Evolutionary conservation across 2,113 vertebrate species (phyloP).

Genomic region (Hemicordylus capensis): DNA sequence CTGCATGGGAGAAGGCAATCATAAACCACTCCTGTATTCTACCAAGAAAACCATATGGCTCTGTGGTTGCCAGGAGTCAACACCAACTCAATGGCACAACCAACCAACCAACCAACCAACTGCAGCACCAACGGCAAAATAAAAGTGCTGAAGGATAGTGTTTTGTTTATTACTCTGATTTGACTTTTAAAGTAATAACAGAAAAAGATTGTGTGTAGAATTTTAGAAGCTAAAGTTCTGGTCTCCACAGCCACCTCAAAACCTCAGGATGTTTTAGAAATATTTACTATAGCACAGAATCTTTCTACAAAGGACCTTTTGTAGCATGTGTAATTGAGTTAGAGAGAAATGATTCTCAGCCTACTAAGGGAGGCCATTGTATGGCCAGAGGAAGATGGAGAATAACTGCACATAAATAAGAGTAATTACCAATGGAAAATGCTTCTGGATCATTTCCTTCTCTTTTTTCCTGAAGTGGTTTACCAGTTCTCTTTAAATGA

Average conservation of each 20-base stretch:
- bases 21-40: too few relatives aligned
- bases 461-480: not conserved
- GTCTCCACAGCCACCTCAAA: not conserved
- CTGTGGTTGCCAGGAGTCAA: too few relatives aligned
- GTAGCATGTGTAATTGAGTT: not conserved
- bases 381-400: not conserved
- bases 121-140: too few relatives aligned
- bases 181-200: not conserved
- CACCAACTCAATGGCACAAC: too few relatives aligned
- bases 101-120: too few relatives aligned
- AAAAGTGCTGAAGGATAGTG: too few relatives aligned
- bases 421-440: not conserved
- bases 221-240: not conserved
- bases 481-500: not conserved
- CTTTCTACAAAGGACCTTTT: not conserved
- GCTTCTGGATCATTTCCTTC: not conserved
- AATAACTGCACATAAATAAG: not conserved
- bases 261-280: not conserved
- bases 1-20: too few relatives aligned
- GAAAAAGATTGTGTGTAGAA: not conserved
- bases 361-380: not conserved
- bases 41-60: too few relatives aligned
- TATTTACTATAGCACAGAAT: not conserved
- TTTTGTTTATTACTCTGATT: not conserved
- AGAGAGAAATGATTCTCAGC: not conserved